phyloP scores from a whole-genome alignment of 2,113 vertebrate species.

The Microcebus murinus region DNA sequence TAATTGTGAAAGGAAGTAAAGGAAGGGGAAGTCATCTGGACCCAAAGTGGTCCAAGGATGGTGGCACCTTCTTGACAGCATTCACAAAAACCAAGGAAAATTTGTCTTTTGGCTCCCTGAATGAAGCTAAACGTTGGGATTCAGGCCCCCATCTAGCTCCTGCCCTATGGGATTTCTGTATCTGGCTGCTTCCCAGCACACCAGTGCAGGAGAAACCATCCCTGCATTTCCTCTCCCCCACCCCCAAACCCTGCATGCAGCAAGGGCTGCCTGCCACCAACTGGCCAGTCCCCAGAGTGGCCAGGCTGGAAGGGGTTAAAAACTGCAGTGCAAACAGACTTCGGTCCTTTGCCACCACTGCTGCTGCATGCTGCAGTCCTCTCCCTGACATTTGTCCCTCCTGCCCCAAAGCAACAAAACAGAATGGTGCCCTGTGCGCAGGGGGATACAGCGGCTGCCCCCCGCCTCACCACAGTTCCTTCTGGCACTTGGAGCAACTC shows the following conservation, averaged over 20 bases:
- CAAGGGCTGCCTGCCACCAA: not conserved
- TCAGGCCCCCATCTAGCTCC: rapidly evolving
- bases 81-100: not conserved
- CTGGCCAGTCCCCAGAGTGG: not conserved
- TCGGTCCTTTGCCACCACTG: not conserved
- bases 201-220: not conserved
- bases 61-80: not conserved
- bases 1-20: not conserved
- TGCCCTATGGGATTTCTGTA: not conserved
- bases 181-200: not conserved
- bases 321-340: not conserved
- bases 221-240: not conserved
- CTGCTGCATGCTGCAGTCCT: not conserved
- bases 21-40: not conserved
- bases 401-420: not conserved
- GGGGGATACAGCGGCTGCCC: not conserved
- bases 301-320: constrained; percentile 44
- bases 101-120: not conserved
- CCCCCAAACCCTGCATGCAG: not conserved
- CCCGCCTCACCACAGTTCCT: not conserved
- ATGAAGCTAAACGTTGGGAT: not conserved
- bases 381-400: not conserved
- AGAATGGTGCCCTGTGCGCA: rapidly evolving
- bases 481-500: not conserved
- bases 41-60: not conserved